Percentiles rank a stretch among this genome's conserved stretches.
Evolutionary conservation across 2,888 invertebrate genomes (phyloP).

Genomic region (Pecten maximus): DNA sequence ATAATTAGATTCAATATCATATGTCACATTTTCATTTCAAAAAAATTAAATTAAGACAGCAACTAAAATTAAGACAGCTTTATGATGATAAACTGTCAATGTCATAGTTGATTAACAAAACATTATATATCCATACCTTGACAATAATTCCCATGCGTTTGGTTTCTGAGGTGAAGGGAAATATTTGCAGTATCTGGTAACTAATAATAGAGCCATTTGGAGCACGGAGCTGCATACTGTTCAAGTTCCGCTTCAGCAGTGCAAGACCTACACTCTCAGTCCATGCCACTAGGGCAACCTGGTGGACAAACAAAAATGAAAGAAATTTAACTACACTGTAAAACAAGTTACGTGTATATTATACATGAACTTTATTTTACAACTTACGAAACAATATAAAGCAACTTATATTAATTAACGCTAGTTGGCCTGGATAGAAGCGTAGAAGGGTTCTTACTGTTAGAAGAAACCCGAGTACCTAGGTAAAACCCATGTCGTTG

Average conservation of each 20-base stretch:
- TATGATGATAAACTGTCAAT: background rate
- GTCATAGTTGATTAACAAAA: background rate
- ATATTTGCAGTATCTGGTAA: conserved; percentile 87
- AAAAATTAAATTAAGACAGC: background rate
- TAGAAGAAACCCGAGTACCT: too few species aligned
- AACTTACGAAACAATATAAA: too few species aligned
- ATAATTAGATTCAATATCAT: too few species aligned
- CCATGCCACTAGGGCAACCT: conserved; percentile 89
- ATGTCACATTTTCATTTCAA: background rate
- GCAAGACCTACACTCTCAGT: conserved; percentile 88
- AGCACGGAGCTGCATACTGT: conserved; percentile 84
- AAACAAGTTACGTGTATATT: too few species aligned
- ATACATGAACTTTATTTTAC: too few species aligned
- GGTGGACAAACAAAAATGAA: conserved; percentile 42
- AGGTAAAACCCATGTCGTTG: too few species aligned
- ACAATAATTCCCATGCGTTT: conserved; percentile 91
- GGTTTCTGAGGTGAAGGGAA: conserved; percentile 90
- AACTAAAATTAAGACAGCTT: too few species aligned
- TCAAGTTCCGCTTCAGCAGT: conserved; percentile 85
- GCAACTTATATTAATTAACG: too few species aligned
- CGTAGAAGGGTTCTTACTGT: too few species aligned
- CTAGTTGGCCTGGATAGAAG: too few species aligned
- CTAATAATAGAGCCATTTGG: conserved; percentile 84
- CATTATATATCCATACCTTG: conserved; percentile 82
- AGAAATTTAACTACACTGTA: too few species aligned